phyloP scores from a whole-genome alignment of 2,888 invertebrate genomes.

The Julus scandinavius region DNA sequence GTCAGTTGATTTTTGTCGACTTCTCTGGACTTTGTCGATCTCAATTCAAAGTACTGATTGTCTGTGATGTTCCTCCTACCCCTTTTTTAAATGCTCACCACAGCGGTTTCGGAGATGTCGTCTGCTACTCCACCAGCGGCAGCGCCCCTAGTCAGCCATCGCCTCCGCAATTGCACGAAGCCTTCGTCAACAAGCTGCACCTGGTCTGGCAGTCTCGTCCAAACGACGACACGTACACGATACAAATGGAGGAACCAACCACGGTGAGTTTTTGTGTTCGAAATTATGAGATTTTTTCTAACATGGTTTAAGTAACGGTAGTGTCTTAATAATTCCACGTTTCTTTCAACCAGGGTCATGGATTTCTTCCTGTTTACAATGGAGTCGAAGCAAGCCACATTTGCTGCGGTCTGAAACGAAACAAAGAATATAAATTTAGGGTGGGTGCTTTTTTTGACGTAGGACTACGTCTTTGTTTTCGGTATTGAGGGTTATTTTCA shows the following conservation, averaged over 20 bases:
- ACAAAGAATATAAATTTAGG: constrained; percentile 82
- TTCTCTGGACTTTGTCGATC: no score
- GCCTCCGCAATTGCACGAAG: constrained; percentile 77
- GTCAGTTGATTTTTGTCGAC: constrained; percentile 61
- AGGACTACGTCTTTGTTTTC: constrained; percentile 57
- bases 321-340: neutral
- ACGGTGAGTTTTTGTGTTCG: constrained; percentile 36
- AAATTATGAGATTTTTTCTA: no score
- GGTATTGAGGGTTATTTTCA: neutral
- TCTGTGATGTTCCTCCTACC: no score
- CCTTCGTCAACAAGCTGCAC: constrained; percentile 74
- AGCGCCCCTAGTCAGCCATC: constrained; percentile 82
- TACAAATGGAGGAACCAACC: constrained; percentile 78
- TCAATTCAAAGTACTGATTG: no score
- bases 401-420: constrained; percentile 77
- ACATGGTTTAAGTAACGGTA: neutral
- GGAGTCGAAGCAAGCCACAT: constrained; percentile 78
- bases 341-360: constrained; percentile 71
- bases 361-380: constrained; percentile 81
- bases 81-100: neutral
- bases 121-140: constrained; percentile 76
- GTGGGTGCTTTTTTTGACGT: constrained; percentile 61
- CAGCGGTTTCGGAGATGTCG: constrained; percentile 66
- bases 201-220: constrained; percentile 80
- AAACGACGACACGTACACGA: constrained; percentile 81